Base-by-base conservation (phyloP, 2,113 vertebrate species). In the Lampris megalopsis region DNA sequence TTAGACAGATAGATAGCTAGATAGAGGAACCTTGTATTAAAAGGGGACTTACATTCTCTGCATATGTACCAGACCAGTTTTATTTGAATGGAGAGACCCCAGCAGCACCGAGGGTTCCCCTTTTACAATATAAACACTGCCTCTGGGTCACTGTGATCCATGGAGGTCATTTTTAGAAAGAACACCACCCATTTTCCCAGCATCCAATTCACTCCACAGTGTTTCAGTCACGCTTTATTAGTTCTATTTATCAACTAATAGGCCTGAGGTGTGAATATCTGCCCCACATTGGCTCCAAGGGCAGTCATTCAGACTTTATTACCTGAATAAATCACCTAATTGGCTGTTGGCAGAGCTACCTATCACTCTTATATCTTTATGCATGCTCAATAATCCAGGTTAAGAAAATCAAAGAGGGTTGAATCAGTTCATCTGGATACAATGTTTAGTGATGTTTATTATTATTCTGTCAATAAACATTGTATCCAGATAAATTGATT, bases 201-300 rank as follows among this genome's bases (percentile, higher is more conserved):
- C 57, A 63, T 52, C 65, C 73, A 71, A 74, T 59, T 65, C 64
- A 64, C 36, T 57, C 66, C 61, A 62, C 59, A 74, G 68, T 68
- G 65, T 69, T 73, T 70, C 73, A 74, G 36, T 78, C 62, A 48
- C 42, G 61, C 56, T 75, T 75, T 72, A 75, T 75, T 68, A 24
- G 63, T 36, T 4, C 49, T 57, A 75, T 68, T 53, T 71, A 79
- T 81, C 63, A 50, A 50, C 63, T 63, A 66, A 74, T 50, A 53
- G 42, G 41, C 9, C 41, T 45, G 37, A 35, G 58, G 52, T 71
- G 66, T 67, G 5, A 24, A 68, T 81, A 73, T 70, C 48, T 45
- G 60, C 60, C 41, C 5, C 41, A 24, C 40, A 63, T 42, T 63
- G 60, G 13, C 60, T 63, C 13, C 7, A 43, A 69, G n/a, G 42